phyloP scores from a whole-genome alignment of 2,113 vertebrate genomes.

The Colistium nudipinnis region DNA sequence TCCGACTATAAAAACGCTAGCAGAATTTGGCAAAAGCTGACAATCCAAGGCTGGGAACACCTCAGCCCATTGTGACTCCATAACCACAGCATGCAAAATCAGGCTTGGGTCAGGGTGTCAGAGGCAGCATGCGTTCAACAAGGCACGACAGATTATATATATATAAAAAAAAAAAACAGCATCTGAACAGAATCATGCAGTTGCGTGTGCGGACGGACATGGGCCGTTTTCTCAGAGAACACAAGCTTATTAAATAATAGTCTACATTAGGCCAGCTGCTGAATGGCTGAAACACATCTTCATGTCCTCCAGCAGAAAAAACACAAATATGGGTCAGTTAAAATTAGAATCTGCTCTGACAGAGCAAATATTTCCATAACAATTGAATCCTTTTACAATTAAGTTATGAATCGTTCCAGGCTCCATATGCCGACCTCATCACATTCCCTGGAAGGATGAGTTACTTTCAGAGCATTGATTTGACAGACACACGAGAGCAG shows the following conservation, averaged over 20 bases:
- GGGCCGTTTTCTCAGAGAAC: background rate
- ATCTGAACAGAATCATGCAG: background rate
- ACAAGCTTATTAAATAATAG: background rate
- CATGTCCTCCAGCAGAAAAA: slow-evolving; percentile 5
- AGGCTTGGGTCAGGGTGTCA: background rate
- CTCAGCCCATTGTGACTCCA: background rate
- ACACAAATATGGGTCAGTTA: slow-evolving; percentile 34
- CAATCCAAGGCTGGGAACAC: too few species aligned
- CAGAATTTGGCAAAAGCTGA: too few species aligned
- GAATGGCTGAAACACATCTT: slow-evolving; percentile 6
- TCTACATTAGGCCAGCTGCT: background rate
- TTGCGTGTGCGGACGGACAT: background rate
- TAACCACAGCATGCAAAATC: background rate
- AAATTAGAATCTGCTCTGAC: slow-evolving; percentile 18
- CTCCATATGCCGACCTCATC: background rate
- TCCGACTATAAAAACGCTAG: too few species aligned
- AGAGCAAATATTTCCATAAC: slow-evolving; percentile 6
- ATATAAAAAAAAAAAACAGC: background rate
- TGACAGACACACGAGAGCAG: too few species aligned
- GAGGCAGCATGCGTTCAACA: background rate
- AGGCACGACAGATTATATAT: slow-evolving; percentile 1
- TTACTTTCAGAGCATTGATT: too few species aligned
- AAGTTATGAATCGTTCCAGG: background rate
- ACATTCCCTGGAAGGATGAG: background rate
- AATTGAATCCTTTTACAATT: background rate